Percentiles rank a stretch among this genome's conserved stretches.
Conservation (phyloP, 2,113 vertebrate species). For the Euleptes europaea region DNA sequence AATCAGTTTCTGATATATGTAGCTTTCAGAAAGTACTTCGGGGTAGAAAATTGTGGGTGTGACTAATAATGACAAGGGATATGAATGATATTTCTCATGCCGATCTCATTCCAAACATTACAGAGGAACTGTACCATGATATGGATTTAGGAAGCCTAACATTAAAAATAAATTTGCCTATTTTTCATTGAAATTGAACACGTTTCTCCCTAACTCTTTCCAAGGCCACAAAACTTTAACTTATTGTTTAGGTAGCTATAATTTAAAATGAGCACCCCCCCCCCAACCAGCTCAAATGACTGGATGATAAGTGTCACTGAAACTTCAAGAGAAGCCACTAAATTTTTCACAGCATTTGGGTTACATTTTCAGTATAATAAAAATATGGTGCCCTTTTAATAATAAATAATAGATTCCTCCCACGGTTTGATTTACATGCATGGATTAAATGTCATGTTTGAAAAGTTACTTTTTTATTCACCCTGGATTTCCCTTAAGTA, state of each 20-base stretch:
- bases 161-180: slow-evolving; percentile 75
- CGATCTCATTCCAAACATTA: slow-evolving; percentile 54
- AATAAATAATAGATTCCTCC: slow-evolving; percentile 90
- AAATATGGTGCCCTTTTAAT: slow-evolving; percentile 88
- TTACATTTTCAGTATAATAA: slow-evolving; percentile 90
- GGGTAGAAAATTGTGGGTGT: slow-evolving; percentile 70
- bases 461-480: slow-evolving; percentile 93
- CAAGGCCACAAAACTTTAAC: slow-evolving; percentile 68
- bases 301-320: slow-evolving; percentile 77
- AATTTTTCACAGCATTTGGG: slow-evolving; percentile 89
- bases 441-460: slow-evolving; percentile 93
- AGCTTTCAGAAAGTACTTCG: slow-evolving; percentile 77
- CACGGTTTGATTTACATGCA: slow-evolving; percentile 89
- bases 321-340: slow-evolving; percentile 79
- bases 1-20: slow-evolving; percentile 82
- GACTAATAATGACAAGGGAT: slow-evolving; percentile 77
- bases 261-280: slow-evolving; percentile 75
- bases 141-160: slow-evolving; percentile 75
- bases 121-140: slow-evolving; percentile 58
- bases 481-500: slow-evolving; percentile 82
- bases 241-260: slow-evolving; percentile 77
- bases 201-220: slow-evolving; percentile 61
- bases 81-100: slow-evolving; percentile 71
- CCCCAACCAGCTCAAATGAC: slow-evolving; percentile 52
- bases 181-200: slow-evolving; percentile 63